Evolutionary conservation across 2,888 invertebrate genomes (phyloP).

Genomic region (Drosophila stalkeri): DNA sequence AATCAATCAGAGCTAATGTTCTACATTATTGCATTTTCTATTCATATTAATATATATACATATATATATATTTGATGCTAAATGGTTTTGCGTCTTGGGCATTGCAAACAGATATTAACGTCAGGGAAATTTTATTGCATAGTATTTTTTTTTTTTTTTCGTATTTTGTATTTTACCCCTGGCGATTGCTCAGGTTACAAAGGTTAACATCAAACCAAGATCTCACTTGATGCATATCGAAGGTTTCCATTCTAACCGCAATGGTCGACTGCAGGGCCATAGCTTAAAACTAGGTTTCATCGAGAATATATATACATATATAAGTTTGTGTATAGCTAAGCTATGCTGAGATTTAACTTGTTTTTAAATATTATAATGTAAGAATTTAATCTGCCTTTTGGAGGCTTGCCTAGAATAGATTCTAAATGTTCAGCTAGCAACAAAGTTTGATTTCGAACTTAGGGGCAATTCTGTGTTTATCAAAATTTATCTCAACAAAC

Average conservation of each 20-base stretch:
- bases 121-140: constrained; percentile 13
- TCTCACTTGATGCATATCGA: constrained; percentile 1
- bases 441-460: neutral
- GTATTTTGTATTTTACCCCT: neutral
- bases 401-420: neutral
- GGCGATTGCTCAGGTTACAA: constrained; percentile 32
- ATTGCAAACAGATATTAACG: constrained; percentile 43
- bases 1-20: constrained; percentile 25
- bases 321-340: neutral
- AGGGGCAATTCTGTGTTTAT: too few relatives aligned
- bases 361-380: neutral
- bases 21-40: neutral
- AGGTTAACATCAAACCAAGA: constrained; percentile 28
- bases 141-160: neutral
- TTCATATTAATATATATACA: neutral
- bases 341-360: neutral
- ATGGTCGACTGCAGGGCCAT: constrained; percentile 13
- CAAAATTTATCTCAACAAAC: neutral
- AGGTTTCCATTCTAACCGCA: constrained; percentile 31
- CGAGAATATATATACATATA: neutral
- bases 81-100: constrained; percentile 9
- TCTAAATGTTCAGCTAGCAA: neutral
- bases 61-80: neutral
- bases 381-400: neutral
- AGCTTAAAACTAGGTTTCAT: constrained; percentile 27